These are phyloP conservation scores for Helostoma temminkii DNA, from an alignment of 2,797 vertebrate genomes.

Conservation along the genomic window DNA sequence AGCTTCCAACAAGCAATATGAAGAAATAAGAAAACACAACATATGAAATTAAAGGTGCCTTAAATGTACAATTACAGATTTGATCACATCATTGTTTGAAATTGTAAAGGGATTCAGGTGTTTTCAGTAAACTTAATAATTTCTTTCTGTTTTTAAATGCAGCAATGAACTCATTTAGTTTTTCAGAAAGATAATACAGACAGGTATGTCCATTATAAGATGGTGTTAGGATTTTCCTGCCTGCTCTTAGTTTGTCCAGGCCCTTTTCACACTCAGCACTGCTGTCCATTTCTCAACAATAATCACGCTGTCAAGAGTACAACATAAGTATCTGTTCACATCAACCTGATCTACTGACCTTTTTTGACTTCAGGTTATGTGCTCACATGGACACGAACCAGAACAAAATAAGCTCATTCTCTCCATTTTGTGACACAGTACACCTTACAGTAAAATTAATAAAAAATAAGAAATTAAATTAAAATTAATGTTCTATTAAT, in stretches of 20 bases:
- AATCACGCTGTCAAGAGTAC: conserved; percentile 20
- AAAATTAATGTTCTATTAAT: conserved; percentile 10
- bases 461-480: too few relatives aligned
- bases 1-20: conserved; percentile 3
- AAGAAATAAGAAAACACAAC: background rate
- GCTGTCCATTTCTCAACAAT: conserved; percentile 7
- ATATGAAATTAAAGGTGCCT: background rate
- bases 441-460: background rate
- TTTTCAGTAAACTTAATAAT: conserved; percentile 17
- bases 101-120: background rate
- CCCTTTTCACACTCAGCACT: conserved; percentile 18
- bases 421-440: conserved; percentile 8
- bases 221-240: conserved; percentile 21
- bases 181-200: conserved; percentile 44
- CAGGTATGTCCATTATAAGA: conserved; percentile 65
- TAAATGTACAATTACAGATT: background rate
- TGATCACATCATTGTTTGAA: conserved; percentile 13
- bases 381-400: conserved; percentile 1
- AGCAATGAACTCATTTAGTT: conserved; percentile 43
- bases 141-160: conserved; percentile 55
- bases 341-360: conserved; percentile 12
- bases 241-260: conserved; percentile 27
- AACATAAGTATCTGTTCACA: conserved; percentile 31
- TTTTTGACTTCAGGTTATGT: conserved; percentile 16
- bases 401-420: conserved; percentile 20